Conservation (phyloP, 2,113 vertebrate genomes). For the Varanus salvator region DNA sequence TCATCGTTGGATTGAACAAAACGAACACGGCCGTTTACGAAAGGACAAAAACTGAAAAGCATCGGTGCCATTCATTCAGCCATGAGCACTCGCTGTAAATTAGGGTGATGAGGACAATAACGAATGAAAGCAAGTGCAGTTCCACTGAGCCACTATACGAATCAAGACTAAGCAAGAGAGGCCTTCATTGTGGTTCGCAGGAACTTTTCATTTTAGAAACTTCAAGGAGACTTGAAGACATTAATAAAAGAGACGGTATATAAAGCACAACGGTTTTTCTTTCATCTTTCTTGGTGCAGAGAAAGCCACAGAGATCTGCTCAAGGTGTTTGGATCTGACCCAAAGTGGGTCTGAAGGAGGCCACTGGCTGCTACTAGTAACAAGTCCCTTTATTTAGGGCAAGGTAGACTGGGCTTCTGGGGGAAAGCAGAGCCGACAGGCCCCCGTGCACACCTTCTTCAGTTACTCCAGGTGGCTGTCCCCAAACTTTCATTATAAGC, state of each 20-base stretch:
- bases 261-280: neutral
- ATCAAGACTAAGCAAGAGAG: neutral
- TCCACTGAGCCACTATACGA: neutral
- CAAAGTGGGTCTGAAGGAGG: neutral
- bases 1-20: neutral
- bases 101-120: too few species aligned
- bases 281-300: neutral
- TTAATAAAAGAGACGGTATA: neutral
- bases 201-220: neutral
- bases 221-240: neutral
- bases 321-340: neutral
- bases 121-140: neutral
- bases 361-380: neutral
- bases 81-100: neutral
- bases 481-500: neutral
- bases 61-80: neutral
- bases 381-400: neutral
- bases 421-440: neutral
- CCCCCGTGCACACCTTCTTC: neutral
- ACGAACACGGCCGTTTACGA: neutral
- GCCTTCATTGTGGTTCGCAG: neutral
- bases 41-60: neutral
- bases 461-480: conserved; percentile 14
- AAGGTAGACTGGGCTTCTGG: neutral
- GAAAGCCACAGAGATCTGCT: neutral